phyloP scores from a whole-genome alignment of 2,113 vertebrate genomes.

The Glaucidium brasilianum region DNA sequence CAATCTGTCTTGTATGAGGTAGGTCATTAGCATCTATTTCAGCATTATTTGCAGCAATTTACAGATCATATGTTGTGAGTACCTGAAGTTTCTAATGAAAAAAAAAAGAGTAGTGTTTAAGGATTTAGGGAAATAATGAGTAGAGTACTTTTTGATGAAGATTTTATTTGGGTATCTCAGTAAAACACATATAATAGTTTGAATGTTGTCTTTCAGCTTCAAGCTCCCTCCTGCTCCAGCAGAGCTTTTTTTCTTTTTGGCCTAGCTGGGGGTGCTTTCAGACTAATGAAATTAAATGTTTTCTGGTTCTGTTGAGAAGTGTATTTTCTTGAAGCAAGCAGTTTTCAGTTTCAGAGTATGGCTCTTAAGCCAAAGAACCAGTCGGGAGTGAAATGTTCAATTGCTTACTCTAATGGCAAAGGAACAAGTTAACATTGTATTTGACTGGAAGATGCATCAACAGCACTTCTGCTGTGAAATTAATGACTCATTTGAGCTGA shows the following conservation, averaged over 20 bases:
- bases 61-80: background rate
- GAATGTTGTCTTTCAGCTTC: background rate
- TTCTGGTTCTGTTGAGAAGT: background rate
- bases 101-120: background rate
- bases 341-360: conserved; percentile 22
- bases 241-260: background rate
- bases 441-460: conserved; percentile 60
- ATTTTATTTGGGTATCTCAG: background rate
- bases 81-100: background rate
- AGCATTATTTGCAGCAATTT: background rate
- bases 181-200: background rate
- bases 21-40: background rate
- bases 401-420: conserved; percentile 37
- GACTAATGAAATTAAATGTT: conserved; percentile 1
- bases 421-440: conserved; percentile 53
- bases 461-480: conserved; percentile 58
- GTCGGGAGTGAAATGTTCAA: conserved; percentile 52
- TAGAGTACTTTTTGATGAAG: background rate
- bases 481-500: conserved; percentile 54
- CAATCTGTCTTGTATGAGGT: background rate
- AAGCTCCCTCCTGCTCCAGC: background rate
- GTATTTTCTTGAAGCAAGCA: conserved; percentile 39
- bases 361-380: conserved; percentile 16
- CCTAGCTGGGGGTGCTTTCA: background rate
- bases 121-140: background rate